A percentile compares a stretch with the other conserved stretches of the same genome.
Evolutionary conservation across 2,113 vertebrate species (phyloP).

Genomic region (Crypturellus undulatus): DNA sequence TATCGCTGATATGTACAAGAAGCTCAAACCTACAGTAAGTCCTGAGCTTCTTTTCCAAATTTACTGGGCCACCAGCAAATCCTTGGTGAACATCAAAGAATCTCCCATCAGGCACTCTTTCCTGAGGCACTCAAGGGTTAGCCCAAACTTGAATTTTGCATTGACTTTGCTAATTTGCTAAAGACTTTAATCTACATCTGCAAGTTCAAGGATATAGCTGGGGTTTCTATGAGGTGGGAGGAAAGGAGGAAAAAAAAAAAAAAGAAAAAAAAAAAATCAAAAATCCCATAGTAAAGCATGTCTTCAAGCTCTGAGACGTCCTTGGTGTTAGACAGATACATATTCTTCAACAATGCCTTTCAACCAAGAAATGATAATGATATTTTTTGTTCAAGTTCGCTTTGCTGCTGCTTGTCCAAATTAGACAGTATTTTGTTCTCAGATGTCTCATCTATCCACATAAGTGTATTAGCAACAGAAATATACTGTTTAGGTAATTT

Average conservation of each 20-base stretch:
- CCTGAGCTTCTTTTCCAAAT: background rate
- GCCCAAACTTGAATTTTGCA: background rate
- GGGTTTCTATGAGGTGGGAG: background rate
- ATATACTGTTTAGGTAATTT: background rate
- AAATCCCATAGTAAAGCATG: background rate
- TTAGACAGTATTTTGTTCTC: background rate
- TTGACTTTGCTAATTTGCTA: background rate
- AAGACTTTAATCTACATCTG: background rate
- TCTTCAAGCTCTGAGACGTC: background rate
- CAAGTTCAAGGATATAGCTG: background rate
- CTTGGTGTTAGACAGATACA: background rate
- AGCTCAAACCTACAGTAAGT: background rate
- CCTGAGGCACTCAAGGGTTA: background rate
- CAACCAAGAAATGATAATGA: background rate
- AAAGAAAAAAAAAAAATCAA: background rate
- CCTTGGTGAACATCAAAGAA: background rate
- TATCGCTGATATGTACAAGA: background rate
- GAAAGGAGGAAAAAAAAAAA: no score
- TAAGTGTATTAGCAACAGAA: background rate
- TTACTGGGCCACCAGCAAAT: background rate
- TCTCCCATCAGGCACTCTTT: background rate
- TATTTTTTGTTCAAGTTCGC: background rate
- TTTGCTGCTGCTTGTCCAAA: background rate
- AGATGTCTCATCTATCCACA: background rate
- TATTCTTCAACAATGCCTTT: background rate